A percentile compares a stretch with the other conserved stretches of the same genome.
Conservation (phyloP, 2,888 invertebrate species). For the Ischnura elegans region DNA sequence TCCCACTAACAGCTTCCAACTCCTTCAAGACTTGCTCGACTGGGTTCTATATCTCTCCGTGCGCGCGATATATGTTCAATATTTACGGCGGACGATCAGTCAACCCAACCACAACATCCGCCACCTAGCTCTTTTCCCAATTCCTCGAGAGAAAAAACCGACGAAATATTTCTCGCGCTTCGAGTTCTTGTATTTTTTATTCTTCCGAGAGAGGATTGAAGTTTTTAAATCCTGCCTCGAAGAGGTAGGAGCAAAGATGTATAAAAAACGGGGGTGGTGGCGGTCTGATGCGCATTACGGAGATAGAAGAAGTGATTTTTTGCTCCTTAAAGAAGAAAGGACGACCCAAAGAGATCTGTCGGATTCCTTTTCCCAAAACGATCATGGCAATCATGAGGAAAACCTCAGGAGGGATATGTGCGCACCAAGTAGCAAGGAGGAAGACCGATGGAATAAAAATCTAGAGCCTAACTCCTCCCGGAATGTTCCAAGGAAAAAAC, state of each 20-base stretch:
- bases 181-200: too few species aligned
- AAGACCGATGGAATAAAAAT: not conserved
- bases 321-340: slow-evolving; percentile 45
- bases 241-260: not conserved
- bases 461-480: not conserved
- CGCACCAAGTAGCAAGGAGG: not conserved
- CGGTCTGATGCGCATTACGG: slow-evolving; percentile 1
- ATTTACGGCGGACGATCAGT: slow-evolving; percentile 45
- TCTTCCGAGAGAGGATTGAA: not conserved
- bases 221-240: slow-evolving; percentile 10
- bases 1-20: not conserved
- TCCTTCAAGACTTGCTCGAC: not conserved
- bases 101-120: not conserved
- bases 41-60: not conserved
- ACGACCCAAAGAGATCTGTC: not conserved
- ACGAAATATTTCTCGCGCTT: not conserved
- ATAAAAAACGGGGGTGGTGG: not conserved
- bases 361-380: slow-evolving; percentile 21
- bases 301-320: slow-evolving; percentile 36
- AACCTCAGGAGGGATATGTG: not conserved
- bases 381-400: slow-evolving; percentile 10
- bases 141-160: slow-evolving; percentile 22
- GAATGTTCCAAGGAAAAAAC: not conserved
- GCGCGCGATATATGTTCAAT: slow-evolving; percentile 46
- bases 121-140: not conserved